Percentiles rank a stretch among this genome's conserved stretches.
Conservation (phyloP, 64 coral and sea anemone species). For the Cladopsammia gracilis region DNA sequence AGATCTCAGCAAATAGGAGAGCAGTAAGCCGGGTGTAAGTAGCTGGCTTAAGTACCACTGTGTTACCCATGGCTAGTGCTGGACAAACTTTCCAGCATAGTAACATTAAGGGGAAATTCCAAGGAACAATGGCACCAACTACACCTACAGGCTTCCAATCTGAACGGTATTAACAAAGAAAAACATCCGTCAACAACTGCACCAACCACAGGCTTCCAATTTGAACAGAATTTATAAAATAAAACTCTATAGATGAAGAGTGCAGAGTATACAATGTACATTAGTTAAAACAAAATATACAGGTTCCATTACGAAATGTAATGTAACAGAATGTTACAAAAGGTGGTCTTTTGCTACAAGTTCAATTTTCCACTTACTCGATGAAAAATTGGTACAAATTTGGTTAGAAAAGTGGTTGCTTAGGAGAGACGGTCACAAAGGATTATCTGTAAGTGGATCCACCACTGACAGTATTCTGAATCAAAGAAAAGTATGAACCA, state of each 20-base stretch:
- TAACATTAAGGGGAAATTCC: conserved; percentile 98
- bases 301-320: too few species aligned
- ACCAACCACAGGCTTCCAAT: neutral
- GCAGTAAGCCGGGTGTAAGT: conserved; percentile 96
- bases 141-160: conserved; percentile 98
- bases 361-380: too few species aligned
- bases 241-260: too few species aligned
- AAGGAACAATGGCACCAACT: conserved; percentile 96
- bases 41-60: conserved; percentile 95
- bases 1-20: conserved; percentile 97
- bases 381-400: too few species aligned
- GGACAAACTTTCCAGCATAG: conserved; percentile 99
- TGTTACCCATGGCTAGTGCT: conserved; percentile 96
- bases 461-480: neutral
- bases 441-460: too few species aligned
- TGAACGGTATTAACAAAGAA: neutral
- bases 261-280: too few species aligned
- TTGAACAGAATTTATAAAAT: too few species aligned
- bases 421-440: too few species aligned
- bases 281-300: too few species aligned
- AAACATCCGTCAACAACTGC: neutral
- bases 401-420: too few species aligned
- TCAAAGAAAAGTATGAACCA: neutral
- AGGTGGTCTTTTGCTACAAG: too few species aligned
- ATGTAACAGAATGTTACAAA: too few species aligned